These are phyloP conservation scores for Leptodactylus fallax DNA, from an alignment of 2,797 vertebrate species.

Conservation along the genomic window DNA sequence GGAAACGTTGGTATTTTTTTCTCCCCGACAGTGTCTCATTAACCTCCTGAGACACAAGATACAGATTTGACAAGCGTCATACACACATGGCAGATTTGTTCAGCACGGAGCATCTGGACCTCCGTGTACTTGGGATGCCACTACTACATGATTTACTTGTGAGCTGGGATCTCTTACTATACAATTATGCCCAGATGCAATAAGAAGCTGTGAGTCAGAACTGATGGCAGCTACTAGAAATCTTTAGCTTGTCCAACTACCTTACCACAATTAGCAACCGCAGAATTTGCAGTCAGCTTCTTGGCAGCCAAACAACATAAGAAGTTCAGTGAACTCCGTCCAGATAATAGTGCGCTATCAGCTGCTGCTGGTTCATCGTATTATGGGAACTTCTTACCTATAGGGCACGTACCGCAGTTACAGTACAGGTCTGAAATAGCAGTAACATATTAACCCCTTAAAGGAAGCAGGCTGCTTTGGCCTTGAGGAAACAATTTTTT, in stretches of 20 bases:
- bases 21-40: constrained; percentile 12
- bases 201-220: constrained; percentile 35
- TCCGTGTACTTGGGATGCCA: not conserved
- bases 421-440: not conserved
- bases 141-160: not conserved
- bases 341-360: constrained; percentile 1
- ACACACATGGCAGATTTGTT: not conserved
- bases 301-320: constrained; percentile 32
- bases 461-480: too few species aligned
- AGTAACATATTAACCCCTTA: too few species aligned
- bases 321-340: not conserved
- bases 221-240: constrained; percentile 29
- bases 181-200: constrained; percentile 26
- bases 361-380: not conserved
- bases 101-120: constrained; percentile 6
- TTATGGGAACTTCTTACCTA: not conserved
- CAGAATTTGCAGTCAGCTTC: constrained; percentile 30
- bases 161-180: not conserved
- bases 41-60: constrained; percentile 10
- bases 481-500: too few species aligned
- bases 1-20: constrained; percentile 7
- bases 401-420: not conserved
- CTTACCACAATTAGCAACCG: constrained; percentile 43
- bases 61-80: not conserved
- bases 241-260: constrained; percentile 32